Base-by-base conservation (phyloP, 2,797 vertebrate genomes). In the Anisognathus igniventris region DNA sequence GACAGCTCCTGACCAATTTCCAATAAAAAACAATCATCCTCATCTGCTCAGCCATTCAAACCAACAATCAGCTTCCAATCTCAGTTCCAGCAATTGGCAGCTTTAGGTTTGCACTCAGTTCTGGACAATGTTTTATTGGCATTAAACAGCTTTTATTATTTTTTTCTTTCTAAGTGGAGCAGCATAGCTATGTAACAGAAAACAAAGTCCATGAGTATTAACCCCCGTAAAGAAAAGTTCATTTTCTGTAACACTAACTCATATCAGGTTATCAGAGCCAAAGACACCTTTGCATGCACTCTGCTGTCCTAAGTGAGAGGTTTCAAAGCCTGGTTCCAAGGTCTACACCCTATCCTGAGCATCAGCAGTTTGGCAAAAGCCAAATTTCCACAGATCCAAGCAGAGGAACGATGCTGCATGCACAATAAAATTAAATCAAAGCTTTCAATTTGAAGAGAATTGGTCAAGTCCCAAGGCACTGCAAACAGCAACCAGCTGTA, bases 31-130 rank as follows among this genome's bases (percentile, higher is more conserved):
- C 80, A 93, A 93, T 91, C 74, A 51, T 10, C 28, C 86, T 95
- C 92, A 92, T 95, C 93, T 95, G 86, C 54, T 94, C 13, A 4
- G 67, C 80, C 91, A 85, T 71, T 93, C 84, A 91, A 78, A 84
- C 56, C 77, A 94, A 93, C 83, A 47, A 57, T 50, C 72, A 67
- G 81, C 60, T 74, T 71, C 80, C 77, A 79, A 30, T 66, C 88
- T 85, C 67, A 85, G 83, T 71, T 94, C 40, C 68, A 91, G 93
- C 64, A 91, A 57, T 6, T 96, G 88, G 92, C 90, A 87, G 83
- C 57, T 71, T 75, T 53, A 62, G 35, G 28, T 66, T 90, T 57
- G 56, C 48, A 60, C 71, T 90, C 86, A 53, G 37, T 85, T 85
- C 68, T 93, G 78, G 74, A 71, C 23, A 10, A 80, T 16, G 13